Base-by-base conservation (phyloP, 2,797 vertebrate genomes). In the Acanthurus tractus region DNA sequence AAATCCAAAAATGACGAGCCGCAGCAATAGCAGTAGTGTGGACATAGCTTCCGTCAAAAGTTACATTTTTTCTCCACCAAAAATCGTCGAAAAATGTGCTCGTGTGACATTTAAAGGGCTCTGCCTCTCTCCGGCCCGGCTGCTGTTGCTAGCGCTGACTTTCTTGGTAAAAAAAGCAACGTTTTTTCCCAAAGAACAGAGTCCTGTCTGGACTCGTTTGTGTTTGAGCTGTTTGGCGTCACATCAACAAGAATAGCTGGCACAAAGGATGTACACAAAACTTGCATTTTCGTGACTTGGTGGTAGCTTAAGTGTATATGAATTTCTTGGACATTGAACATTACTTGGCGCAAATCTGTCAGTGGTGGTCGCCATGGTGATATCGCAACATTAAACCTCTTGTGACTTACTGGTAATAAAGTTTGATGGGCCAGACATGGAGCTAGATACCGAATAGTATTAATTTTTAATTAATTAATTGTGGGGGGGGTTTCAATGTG, bases 61-160 rank as follows among this genome's bases (percentile, higher is more conserved):
- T 4, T 8, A 14, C 5, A 6, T 12, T 45, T 56, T 25, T 53
- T 63, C 36, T 52, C 18, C 61, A 8, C 22, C 11, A 3, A 25
- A 62, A n/a, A 14, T 48, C 61, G n/a, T 64, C 74, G 57, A 53
- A 70, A 85, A 63, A 81, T 22, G 62, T 29, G 63, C 4, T 49
- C 1, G 18, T 69, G 63, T 72, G 45, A 15, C 45, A 76, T 86
- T 89, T 91, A 91, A 92, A 92, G 81, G 88, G 83, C 63, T 78
- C 34, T 67, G 57, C 18, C 4, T 55, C 56, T 38, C 13, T 18
- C 29, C 22, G 23, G 17, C 15, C 69, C 12, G 14, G 3, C 17
- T 23, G 29, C 20, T 52, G 70, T 18, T 59, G 13, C 56, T 69
- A 14, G 38, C 8, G 70, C 45, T 6, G 38, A 8, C 38, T 40